Evolutionary conservation across 2,888 invertebrate species (phyloP).

Genomic region (Cybosia mesomella): DNA sequence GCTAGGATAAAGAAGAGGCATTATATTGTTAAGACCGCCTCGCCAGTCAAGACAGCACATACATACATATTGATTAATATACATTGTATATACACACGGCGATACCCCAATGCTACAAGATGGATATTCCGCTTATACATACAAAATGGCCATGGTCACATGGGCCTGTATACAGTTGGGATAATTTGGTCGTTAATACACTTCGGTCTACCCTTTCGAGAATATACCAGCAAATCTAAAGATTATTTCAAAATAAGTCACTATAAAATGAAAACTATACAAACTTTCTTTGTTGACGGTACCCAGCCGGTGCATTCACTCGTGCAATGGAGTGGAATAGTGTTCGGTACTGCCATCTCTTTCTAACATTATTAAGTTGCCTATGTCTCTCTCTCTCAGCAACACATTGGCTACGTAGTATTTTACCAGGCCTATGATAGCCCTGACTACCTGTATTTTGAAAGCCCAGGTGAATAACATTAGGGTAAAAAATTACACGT

Average conservation of each 20-base stretch:
- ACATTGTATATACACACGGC: no score
- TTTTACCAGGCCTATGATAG: conserved; percentile 32
- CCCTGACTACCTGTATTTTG: not conserved
- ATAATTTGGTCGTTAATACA: no score
- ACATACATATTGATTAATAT: no score
- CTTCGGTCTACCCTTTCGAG: no score
- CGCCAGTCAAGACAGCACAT: no score
- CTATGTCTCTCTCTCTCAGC: conserved; percentile 53
- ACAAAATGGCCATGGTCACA: no score
- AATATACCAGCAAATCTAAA: not conserved
- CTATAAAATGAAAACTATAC: conserved; percentile 8
- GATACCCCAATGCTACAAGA: no score
- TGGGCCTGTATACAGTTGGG: no score
- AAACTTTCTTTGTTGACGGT: conserved; percentile 45
- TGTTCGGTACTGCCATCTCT: conserved; percentile 57
- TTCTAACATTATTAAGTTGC: conserved; percentile 47
- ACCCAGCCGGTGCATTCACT: conserved; percentile 73
- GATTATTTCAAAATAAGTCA: not conserved
- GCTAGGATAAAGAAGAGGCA: no score
- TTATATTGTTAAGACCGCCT: no score
- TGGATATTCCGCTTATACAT: no score
- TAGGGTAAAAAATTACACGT: not conserved
- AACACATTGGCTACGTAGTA: conserved; percentile 45
- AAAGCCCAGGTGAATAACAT: not conserved
- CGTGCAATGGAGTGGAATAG: conserved; percentile 70